phyloP scores from a whole-genome alignment of 1,140 invertebrate species.

The Drosophila aff. region DNA sequence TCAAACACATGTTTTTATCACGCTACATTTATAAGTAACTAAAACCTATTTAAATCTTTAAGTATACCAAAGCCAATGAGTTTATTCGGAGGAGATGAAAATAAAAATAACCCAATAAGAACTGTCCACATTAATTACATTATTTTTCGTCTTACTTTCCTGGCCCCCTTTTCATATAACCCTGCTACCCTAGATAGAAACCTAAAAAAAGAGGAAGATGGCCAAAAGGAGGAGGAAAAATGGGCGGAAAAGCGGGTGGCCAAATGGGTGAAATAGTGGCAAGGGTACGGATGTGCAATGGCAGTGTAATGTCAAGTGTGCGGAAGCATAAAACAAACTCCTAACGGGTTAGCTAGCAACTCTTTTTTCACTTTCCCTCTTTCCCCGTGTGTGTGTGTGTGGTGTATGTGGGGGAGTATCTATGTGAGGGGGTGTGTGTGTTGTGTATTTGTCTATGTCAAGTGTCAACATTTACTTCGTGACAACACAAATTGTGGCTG shows the following conservation, averaged over 20 bases:
- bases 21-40: not conserved
- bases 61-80: not conserved
- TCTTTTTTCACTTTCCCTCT: conserved; percentile 36
- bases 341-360: conserved; percentile 72
- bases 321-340: conserved; percentile 82
- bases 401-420: not conserved
- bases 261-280: not conserved
- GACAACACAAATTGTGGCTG: conserved; percentile 82
- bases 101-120: conserved; percentile 5
- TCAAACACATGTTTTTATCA: not conserved
- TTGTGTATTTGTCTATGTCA: conserved; percentile 78
- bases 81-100: not conserved
- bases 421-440: conserved; percentile 8
- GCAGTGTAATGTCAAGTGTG: conserved; percentile 79
- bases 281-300: conserved; percentile 55
- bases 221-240: conserved; percentile 8
- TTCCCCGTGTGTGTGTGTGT: conserved; percentile 13
- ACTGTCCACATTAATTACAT: conserved; percentile 15
- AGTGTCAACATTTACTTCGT: conserved; percentile 83
- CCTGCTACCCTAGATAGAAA: conserved; percentile 19
- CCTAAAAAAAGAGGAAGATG: not conserved
- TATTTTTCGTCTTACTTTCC: not conserved
- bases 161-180: conserved; percentile 9
- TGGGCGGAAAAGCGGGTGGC: not conserved
- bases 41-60: no score